phyloP scores from a whole-genome alignment of 2,113 vertebrate species.

The Australoheros scitulus region DNA sequence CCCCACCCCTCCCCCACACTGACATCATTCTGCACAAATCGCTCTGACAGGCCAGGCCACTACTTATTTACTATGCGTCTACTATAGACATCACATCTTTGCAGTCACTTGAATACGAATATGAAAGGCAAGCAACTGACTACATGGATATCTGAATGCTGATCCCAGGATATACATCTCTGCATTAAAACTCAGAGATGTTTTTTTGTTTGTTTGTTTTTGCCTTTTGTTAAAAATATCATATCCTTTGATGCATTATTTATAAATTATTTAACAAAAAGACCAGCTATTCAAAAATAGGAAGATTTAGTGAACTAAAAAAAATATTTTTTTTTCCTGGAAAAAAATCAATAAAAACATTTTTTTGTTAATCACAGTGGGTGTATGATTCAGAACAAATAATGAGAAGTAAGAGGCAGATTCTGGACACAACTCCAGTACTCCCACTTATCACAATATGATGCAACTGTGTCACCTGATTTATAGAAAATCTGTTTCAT shows the following conservation, averaged over 20 bases:
- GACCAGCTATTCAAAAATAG: neutral
- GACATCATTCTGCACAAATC: constrained; percentile 80
- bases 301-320: neutral
- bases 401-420: neutral
- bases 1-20: constrained; percentile 29
- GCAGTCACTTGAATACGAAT: constrained; percentile 31
- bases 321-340: neutral
- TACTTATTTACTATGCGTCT: constrained; percentile 68
- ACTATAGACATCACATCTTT: constrained; percentile 48
- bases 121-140: neutral
- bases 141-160: neutral
- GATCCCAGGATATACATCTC: neutral
- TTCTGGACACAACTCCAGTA: neutral
- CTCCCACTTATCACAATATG: neutral
- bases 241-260: neutral
- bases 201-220: neutral
- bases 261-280: neutral
- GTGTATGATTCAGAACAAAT: constrained; percentile 7
- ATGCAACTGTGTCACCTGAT: neutral
- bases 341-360: too few relatives aligned
- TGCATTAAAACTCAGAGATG: neutral
- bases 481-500: neutral
- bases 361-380: neutral
- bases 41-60: constrained; percentile 60
- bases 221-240: neutral